Evolutionary conservation across 2,888 invertebrate genomes (phyloP), one percentile per base, ranked within the genome.

Genomic region (Chloromyia formosa): DNA sequence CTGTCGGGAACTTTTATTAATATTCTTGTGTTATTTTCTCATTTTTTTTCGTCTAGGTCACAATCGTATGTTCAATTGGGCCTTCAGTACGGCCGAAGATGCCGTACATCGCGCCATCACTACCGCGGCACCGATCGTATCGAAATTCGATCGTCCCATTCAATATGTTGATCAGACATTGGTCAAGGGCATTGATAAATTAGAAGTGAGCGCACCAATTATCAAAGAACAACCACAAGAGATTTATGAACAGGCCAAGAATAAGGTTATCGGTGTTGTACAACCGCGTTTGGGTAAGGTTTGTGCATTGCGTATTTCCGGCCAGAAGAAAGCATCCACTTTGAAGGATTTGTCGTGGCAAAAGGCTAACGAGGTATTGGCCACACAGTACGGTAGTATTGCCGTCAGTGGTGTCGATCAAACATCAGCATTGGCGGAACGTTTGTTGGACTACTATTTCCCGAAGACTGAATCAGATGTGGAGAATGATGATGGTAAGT

Each of bases 401-500:
- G 92, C 92, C 0, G 86, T 92, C 20, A 86, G 87, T 78, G 88
- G 91, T 73, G 88, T 93, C 20, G 92, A 93, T 82, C 87, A 86
- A 1, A 91, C 92, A 61, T 90, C 92, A 18, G 86, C 88, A 1
- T 84, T 90, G 75, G 92, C 93, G 20, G 92, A 94, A 86, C 89
- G 89, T 75, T 86, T 92, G 77, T 84, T 94, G 10, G 93, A 94
- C 84, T 91, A 90, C 81, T 93, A 93, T 83, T 88, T 94, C 78
- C 94, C 91, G 22, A 86, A 88, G 83, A 80, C 87, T 81, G 83
- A 86, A 3, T 87, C 88, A 27, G 90, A 91, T 78, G 87, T 87
- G 58, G 87, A 88, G 62, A 82, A 84, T 72, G 85, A 87, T 84
- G 84, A 86, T 81, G 86, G 88, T 88, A 78, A 84, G 84, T 83